Conservation (phyloP, 2,113 vertebrate genomes). For the Brachionichthys hirsutus region DNA sequence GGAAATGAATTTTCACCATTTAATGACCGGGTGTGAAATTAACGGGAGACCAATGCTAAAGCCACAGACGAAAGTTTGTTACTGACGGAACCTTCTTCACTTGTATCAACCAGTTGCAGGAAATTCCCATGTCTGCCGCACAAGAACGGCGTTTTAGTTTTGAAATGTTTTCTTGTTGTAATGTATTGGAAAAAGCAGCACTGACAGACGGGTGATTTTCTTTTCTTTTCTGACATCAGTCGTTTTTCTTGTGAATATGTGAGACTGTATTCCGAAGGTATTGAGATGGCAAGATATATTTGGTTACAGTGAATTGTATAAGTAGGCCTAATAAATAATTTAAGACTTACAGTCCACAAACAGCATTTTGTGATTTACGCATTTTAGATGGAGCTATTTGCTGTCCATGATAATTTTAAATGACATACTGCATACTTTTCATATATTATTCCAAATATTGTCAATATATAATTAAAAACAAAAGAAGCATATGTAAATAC, state of each 20-base stretch:
- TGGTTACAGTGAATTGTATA: conserved; percentile 24
- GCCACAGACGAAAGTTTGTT: conserved; percentile 18
- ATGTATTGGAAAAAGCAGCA: conserved; percentile 26
- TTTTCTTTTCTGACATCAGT: conserved; percentile 32
- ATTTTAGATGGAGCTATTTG: conserved; percentile 6
- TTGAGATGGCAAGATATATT: conserved; percentile 29
- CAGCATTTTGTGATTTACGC: conserved; percentile 13
- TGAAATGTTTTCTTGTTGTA: conserved; percentile 22
- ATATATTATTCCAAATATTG: conserved; percentile 5
- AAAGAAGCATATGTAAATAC: not conserved
- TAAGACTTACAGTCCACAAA: conserved; percentile 14
- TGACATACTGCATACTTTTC: conserved; percentile 11
- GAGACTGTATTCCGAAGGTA: conserved; percentile 8
- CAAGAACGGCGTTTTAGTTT: conserved; percentile 19
- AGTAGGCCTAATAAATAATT: conserved; percentile 16
- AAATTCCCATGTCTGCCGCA: conserved; percentile 13
- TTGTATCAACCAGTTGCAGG: conserved; percentile 28
- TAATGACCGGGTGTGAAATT: conserved; percentile 28
- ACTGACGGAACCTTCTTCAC: conserved; percentile 14
- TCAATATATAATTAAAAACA: conserved; percentile 25
- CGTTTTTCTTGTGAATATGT: not conserved
- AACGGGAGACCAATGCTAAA: conserved; percentile 50
- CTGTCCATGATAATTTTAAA: conserved; percentile 9
- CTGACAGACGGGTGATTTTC: conserved; percentile 7
- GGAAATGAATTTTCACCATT: conserved; percentile 34